Conservation (phyloP, 2,888 invertebrate species). For the Halocaridina rubra region DNA sequence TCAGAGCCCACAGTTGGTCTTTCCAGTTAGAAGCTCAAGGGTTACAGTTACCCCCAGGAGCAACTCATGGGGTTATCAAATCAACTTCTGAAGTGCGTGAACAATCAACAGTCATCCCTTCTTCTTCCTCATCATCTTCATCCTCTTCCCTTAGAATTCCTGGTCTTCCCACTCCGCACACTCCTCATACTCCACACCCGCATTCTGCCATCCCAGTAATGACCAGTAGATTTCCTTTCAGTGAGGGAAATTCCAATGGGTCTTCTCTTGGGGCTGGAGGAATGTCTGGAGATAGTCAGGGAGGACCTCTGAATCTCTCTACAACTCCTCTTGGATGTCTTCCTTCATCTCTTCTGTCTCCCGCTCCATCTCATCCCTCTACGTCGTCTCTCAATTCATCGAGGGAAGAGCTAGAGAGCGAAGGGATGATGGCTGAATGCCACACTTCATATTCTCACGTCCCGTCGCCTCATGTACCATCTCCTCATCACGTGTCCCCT, state of each 20-base stretch:
- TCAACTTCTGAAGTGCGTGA: constrained; percentile 50
- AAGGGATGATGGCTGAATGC: constrained; percentile 47
- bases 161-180: constrained; percentile 63
- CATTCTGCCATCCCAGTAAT: constrained; percentile 63
- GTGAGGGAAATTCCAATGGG: constrained; percentile 38
- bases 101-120: constrained; percentile 32
- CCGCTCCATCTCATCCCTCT: constrained; percentile 63
- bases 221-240: constrained; percentile 61
- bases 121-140: constrained; percentile 50
- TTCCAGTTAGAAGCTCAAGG: constrained; percentile 56
- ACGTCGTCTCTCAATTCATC: constrained; percentile 63
- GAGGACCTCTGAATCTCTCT: constrained; percentile 47
- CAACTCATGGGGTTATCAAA: constrained; percentile 45
- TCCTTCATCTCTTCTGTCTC: constrained; percentile 62
- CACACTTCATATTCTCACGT: constrained; percentile 53
- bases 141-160: constrained; percentile 56
- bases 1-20: constrained; percentile 63
- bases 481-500: constrained; percentile 32
- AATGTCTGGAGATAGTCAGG: constrained; percentile 39
- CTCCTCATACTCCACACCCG: constrained; percentile 63
- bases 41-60: constrained; percentile 37
- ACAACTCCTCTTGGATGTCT: constrained; percentile 48
- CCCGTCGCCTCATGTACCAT: constrained; percentile 42
- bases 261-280: constrained; percentile 41
- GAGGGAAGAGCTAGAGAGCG: constrained; percentile 60